Evolutionary conservation across 2,113 vertebrate genomes (phyloP).

Genomic region (Myotis brandtii): DNA sequence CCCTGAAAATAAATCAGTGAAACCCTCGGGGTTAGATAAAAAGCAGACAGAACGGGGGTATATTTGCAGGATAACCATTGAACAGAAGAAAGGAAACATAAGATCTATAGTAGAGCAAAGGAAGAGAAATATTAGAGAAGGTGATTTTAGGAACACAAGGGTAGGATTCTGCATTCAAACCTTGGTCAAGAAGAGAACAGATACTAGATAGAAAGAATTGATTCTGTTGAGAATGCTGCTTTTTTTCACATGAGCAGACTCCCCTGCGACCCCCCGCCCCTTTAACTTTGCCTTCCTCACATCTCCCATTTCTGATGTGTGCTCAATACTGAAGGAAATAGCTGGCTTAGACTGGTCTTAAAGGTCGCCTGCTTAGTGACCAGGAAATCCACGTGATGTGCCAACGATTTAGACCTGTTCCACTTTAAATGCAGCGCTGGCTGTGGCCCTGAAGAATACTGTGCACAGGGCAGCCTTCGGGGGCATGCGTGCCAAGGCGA

Average conservation of each 20-base stretch:
- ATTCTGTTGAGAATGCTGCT: background rate
- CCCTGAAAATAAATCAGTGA: background rate
- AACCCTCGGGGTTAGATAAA: background rate
- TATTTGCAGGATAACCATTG: background rate
- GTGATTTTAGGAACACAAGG: background rate
- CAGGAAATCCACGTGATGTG: conserved; percentile 57
- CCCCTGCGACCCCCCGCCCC: background rate
- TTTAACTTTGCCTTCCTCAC: background rate
- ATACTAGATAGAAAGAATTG: background rate
- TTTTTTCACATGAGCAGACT: background rate
- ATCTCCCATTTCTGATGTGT: background rate
- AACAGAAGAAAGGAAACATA: background rate
- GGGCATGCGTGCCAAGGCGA: background rate
- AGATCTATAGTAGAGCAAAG: background rate
- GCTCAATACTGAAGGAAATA: conserved; percentile 40
- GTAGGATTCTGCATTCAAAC: background rate
- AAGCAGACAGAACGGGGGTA: background rate
- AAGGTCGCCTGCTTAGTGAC: conserved; percentile 45
- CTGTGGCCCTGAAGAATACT: background rate
- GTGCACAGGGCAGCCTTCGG: background rate
- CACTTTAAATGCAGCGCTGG: background rate
- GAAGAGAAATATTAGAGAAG: background rate
- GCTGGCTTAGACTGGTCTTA: background rate
- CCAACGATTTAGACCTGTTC: background rate
- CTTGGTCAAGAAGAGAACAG: background rate